Evolutionary conservation across 1,140 invertebrate species (phyloP), one percentile per base, ranked within the genome.

Genomic region (Physella acuta): DNA sequence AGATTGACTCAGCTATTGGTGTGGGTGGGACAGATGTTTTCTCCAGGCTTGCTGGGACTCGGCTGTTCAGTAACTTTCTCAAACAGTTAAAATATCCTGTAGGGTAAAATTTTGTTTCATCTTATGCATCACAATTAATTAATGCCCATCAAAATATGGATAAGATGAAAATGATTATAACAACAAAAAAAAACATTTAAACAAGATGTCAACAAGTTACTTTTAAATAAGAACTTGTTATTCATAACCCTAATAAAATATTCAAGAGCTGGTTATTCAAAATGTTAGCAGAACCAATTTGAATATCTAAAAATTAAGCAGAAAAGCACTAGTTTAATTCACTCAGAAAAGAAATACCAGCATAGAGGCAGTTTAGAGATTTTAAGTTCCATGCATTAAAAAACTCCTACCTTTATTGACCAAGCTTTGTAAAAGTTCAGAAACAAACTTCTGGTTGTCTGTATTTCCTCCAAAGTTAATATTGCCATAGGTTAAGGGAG

Each of bases 71-170:
- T 36, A 95, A 77, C 58, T 86, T 84, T 71, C 90, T 87, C 70
- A 95, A 80, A 75, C 90, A 88, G 53, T 87, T 85, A 79, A 93
- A 95, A 81, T 94, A 96, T 69, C 80, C 82, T 84, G 36, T 17
- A 44, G 39, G 51, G n/a, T 61, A 59, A 71, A 17, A 67, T 26
- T n/a, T n/a, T n/a, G n/a, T n/a, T n/a, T n/a, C n/a, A n/a, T n/a
- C n/a, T n/a, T n/a, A n/a, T n/a, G n/a, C n/a, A n/a, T n/a, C n/a
- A n/a, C n/a, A n/a, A n/a, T n/a, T n/a, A n/a, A n/a, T n/a, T n/a
- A n/a, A n/a, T n/a, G n/a, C n/a, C n/a, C n/a, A n/a, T n/a, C n/a
- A n/a, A n/a, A n/a, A n/a, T n/a, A n/a, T n/a, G n/a, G n/a, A n/a
- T n/a, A n/a, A n/a, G n/a, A n/a, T n/a, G n/a, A n/a, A n/a, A n/a